phyloP scores from a whole-genome alignment of 1,140 invertebrate species.

The Drosophila funebris region DNA sequence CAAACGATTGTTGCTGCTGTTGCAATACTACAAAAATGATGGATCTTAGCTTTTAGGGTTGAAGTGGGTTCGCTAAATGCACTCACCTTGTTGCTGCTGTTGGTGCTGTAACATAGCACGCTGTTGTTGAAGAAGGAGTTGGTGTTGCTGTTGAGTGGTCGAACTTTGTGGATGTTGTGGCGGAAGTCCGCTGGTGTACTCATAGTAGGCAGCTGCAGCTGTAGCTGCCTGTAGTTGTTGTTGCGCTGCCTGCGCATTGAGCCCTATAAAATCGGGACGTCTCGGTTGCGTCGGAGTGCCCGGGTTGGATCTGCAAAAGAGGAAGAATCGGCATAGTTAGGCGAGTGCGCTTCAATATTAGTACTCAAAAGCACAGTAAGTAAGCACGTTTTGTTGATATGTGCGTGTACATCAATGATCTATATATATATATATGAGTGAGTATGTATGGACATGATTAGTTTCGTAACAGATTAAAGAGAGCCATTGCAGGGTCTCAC shows the following conservation, averaged over 20 bases:
- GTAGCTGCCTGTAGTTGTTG: conserved; percentile 73
- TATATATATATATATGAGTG: too few species aligned
- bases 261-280: conserved; percentile 93
- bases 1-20: conserved; percentile 58
- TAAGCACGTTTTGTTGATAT: too few species aligned
- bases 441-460: too few species aligned
- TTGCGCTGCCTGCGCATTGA: conserved; percentile 75
- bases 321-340: neutral
- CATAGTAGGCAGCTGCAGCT: conserved; percentile 85
- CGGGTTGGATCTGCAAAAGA: conserved; percentile 90
- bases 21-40: conserved; percentile 43
- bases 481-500: too few species aligned
- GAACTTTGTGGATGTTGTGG: conserved; percentile 78
- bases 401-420: too few species aligned
- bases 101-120: conserved; percentile 73
- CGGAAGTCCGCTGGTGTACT: conserved; percentile 82
- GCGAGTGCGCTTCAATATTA: too few species aligned
- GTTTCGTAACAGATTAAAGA: too few species aligned
- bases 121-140: conserved; percentile 71
- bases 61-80: neutral
- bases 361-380: too few species aligned
- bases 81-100: conserved; percentile 72
- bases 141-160: conserved; percentile 78
- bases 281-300: conserved; percentile 94
- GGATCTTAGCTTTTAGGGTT: neutral